Conservation (phyloP, 30 jellyfish, hydroid and myxozoan species). For the Aurelia coerulea region DNA sequence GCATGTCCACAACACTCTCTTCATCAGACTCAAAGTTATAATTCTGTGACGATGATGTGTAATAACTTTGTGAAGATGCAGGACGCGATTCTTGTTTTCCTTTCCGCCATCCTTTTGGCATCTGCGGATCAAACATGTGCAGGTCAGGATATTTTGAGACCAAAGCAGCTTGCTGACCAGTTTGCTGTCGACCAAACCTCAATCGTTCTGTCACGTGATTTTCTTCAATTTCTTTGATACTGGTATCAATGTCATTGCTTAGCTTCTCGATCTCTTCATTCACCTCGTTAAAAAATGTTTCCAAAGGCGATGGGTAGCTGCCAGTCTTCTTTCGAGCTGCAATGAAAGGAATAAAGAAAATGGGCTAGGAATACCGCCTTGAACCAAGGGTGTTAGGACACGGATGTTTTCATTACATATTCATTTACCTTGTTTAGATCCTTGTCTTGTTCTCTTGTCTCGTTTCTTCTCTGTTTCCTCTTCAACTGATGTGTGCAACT, state of each 20-base stretch:
- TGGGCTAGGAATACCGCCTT: no score
- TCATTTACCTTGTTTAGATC: no score
- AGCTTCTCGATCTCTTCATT: neutral
- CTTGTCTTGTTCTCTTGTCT: no score
- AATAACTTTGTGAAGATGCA: neutral
- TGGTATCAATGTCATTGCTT: neutral
- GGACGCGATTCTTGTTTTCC: neutral
- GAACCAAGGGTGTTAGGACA: no score
- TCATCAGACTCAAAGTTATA: neutral
- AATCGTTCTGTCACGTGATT: neutral
- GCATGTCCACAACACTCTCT: neutral
- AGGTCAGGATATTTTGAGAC: conserved; percentile 13
- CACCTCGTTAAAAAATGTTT: neutral
- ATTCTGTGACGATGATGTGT: neutral
- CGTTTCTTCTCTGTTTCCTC: no score
- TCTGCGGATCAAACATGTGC: conserved; percentile 9
- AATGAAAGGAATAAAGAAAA: no score
- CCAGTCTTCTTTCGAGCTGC: no score
- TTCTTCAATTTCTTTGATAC: neutral
- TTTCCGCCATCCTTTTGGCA: conserved; percentile 1
- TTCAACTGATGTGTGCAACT: no score
- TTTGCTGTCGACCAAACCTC: neutral
- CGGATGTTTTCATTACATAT: no score
- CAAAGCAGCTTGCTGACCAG: neutral
- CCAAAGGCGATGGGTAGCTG: neutral